A percentile compares a stretch with the other conserved stretches of the same genome.
Conservation (phyloP, 2,888 invertebrate species). For the Synanthedon tipuliformis region DNA sequence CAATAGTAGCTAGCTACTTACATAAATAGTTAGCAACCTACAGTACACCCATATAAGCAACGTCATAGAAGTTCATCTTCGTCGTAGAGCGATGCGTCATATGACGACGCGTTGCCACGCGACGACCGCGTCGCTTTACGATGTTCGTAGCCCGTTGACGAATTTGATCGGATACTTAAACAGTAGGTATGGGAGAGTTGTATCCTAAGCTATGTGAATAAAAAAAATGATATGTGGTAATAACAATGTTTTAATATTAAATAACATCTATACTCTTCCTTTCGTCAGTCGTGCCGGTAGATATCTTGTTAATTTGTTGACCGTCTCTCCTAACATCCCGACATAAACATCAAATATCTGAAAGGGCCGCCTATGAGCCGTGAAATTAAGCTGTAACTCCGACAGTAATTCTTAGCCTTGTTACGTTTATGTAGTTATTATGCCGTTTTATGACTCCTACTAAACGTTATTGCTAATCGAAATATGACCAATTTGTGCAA, state of each 20-base stretch:
- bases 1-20: too few species aligned
- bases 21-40: too few species aligned
- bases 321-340: slow-evolving; percentile 35
- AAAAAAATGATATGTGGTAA: too few species aligned
- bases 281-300: slow-evolving; percentile 19
- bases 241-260: neutral
- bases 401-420: slow-evolving; percentile 25
- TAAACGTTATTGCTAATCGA: neutral
- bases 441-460: slow-evolving; percentile 7
- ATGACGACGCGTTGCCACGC: too few species aligned
- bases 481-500: neutral
- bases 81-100: too few species aligned
- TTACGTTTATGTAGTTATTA: slow-evolving; percentile 13
- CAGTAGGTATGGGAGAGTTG: too few species aligned
- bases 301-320: slow-evolving; percentile 57
- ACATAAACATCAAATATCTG: slow-evolving; percentile 56
- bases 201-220: too few species aligned
- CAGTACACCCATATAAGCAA: too few species aligned
- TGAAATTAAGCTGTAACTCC: slow-evolving; percentile 41
- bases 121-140: too few species aligned
- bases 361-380: slow-evolving; percentile 39
- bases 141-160: too few species aligned
- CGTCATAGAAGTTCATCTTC: too few species aligned
- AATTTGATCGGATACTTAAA: too few species aligned
- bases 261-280: slow-evolving; percentile 19